Conservation (phyloP, 2,888 invertebrate genomes). For the Cheiracanthium punctorium region DNA sequence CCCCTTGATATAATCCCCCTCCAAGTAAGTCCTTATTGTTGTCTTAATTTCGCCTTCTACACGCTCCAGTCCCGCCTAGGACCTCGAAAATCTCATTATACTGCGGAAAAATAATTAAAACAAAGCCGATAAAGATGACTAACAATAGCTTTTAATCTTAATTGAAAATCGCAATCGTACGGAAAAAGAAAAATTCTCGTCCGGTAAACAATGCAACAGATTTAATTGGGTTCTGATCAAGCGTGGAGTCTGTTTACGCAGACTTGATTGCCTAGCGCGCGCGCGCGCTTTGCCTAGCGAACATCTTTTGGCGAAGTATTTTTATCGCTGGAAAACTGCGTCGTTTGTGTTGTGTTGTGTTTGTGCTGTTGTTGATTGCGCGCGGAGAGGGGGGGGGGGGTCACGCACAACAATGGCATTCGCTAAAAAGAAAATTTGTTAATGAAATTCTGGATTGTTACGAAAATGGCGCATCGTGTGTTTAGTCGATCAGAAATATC, state of each 20-base stretch:
- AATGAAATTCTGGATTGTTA: background rate
- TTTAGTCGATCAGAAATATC: background rate
- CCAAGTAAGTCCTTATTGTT: constrained; percentile 53
- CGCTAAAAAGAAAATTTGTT: background rate
- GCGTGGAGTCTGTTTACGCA: constrained; percentile 65
- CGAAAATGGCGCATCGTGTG: background rate
- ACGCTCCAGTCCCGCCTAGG: constrained; percentile 11
- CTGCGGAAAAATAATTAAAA: constrained; percentile 69
- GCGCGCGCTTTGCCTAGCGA: too few species aligned
- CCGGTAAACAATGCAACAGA: constrained; percentile 63
- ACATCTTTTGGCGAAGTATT: background rate
- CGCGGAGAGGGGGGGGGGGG: background rate
- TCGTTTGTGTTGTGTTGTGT: too few species aligned
- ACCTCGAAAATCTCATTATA: constrained; percentile 62
- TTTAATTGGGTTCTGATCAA: constrained; percentile 69
- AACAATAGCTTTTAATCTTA: constrained; percentile 69
- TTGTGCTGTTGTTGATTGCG: background rate
- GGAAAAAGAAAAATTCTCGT: constrained; percentile 63
- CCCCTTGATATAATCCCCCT: constrained; percentile 28
- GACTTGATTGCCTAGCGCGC: constrained; percentile 46
- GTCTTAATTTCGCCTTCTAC: constrained; percentile 65
- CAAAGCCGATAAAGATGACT: constrained; percentile 70
- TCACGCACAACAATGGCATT: background rate
- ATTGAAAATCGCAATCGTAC: constrained; percentile 69
- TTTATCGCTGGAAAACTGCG: background rate